Conservation (phyloP, 2,113 vertebrate genomes). For the Platysternon megacephalum region DNA sequence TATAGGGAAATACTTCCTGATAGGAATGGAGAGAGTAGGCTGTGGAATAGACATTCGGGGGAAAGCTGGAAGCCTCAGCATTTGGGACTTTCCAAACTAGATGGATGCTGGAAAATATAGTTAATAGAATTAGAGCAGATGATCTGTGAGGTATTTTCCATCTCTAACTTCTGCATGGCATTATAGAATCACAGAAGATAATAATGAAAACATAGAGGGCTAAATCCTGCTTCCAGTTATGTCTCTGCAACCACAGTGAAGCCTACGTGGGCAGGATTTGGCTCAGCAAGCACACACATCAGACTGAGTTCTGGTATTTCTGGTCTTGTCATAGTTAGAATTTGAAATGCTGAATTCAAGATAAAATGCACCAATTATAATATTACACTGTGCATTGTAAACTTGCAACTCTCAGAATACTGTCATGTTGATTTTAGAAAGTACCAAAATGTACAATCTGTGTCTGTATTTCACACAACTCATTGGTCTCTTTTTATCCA, state of each 20-base stretch:
- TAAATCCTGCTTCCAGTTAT: neutral
- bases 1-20: neutral
- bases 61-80: neutral
- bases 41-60: neutral
- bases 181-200: neutral
- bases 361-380: neutral
- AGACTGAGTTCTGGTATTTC: neutral
- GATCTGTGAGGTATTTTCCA: fast-evolving
- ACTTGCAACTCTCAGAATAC: neutral
- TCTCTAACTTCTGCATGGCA: neutral
- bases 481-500: constrained; percentile 4
- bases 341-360: neutral
- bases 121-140: neutral
- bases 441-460: neutral
- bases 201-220: neutral
- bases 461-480: neutral
- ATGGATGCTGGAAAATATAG: neutral
- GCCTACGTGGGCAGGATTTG: neutral
- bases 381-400: neutral
- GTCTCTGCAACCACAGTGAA: neutral
- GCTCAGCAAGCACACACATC: neutral
- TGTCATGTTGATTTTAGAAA: neutral
- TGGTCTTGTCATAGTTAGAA: neutral
- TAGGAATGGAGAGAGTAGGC: neutral
- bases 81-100: neutral